Conservation (phyloP, 2,113 vertebrate genomes). For the Gallinago undulata region DNA sequence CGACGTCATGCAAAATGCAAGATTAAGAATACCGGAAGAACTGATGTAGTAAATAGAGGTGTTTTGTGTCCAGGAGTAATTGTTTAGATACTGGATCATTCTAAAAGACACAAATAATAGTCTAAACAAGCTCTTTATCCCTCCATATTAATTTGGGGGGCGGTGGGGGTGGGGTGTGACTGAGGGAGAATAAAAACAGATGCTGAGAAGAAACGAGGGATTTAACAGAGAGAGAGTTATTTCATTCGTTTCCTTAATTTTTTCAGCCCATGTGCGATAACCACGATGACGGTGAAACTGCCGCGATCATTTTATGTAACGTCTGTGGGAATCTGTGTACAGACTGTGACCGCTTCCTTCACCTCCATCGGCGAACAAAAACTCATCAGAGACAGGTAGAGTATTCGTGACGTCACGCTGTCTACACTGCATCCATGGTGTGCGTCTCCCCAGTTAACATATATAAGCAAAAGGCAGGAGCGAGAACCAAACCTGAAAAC, state of each 20-base stretch:
- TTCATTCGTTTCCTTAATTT: background rate
- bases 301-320: conserved; percentile 97
- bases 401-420: accelerated
- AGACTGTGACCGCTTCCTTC: conserved; percentile 97
- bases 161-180: background rate
- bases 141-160: background rate
- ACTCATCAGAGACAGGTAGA: conserved; percentile 96
- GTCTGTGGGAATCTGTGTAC: conserved; percentile 96
- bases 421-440: background rate
- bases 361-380: conserved; percentile 96
- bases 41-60: background rate
- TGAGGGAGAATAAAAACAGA: background rate
- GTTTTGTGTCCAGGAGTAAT: background rate
- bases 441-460: background rate
- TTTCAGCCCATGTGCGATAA: conserved; percentile 98
- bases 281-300: conserved; percentile 97
- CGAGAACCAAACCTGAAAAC: background rate
- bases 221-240: background rate
- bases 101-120: background rate
- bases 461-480: background rate
- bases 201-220: background rate
- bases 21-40: background rate
- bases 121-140: background rate
- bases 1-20: accelerated
- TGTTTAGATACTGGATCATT: background rate